Percentiles rank a stretch among this genome's conserved stretches.
Evolutionary conservation across 2,797 vertebrate species (phyloP).

Genomic region (Sebastes minor): DNA sequence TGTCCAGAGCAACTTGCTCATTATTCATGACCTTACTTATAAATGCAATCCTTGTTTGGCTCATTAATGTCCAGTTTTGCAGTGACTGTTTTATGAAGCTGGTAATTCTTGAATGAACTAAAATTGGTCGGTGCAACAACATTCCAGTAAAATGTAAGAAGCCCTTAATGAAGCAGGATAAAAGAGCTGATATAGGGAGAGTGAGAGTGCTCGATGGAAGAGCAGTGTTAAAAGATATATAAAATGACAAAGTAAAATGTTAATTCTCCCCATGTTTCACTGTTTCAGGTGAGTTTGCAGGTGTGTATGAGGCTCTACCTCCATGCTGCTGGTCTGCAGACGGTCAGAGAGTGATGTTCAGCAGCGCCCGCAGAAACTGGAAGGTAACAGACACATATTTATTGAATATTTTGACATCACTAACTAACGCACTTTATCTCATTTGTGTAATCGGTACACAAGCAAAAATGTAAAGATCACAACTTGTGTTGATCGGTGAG

Average conservation of each 20-base stretch:
- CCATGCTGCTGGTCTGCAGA: constrained; percentile 85
- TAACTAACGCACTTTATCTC: background rate
- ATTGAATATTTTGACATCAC: background rate
- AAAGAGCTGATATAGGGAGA: too few species aligned
- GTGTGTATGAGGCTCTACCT: constrained; percentile 79
- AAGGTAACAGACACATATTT: constrained; percentile 68
- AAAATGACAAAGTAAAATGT: background rate
- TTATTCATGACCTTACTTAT: too few species aligned
- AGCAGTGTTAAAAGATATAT: too few species aligned
- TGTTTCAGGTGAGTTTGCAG: constrained; percentile 78
- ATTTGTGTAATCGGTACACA: background rate
- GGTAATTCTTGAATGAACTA: background rate
- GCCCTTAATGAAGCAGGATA: too few species aligned
- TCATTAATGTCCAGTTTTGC: background rate
- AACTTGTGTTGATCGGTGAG: background rate
- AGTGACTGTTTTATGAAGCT: background rate
- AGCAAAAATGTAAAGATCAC: background rate
- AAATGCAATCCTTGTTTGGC: too few species aligned
- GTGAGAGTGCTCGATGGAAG: background rate
- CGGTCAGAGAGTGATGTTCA: constrained; percentile 80
- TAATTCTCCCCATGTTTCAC: background rate
- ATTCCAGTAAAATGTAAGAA: background rate
- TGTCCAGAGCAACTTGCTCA: too few species aligned
- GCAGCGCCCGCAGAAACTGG: constrained; percentile 83
- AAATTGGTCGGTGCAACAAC: background rate